Evolutionary conservation across 2,888 invertebrate genomes (phyloP).

Genomic region (Erebia epiphron): DNA sequence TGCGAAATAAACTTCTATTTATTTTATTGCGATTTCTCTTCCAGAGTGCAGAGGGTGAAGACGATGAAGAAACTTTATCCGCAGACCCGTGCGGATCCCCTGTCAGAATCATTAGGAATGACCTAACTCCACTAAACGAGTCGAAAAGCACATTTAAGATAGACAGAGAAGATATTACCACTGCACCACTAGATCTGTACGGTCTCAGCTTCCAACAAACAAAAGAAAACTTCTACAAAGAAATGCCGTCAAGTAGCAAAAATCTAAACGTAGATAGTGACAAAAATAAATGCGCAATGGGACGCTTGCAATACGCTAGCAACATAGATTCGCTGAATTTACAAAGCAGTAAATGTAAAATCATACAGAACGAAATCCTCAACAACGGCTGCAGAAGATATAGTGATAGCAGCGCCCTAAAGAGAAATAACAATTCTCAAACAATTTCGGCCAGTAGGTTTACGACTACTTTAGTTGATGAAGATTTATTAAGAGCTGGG

Average conservation of each 20-base stretch:
- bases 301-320: slow-evolving; percentile 48
- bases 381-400: slow-evolving; percentile 70
- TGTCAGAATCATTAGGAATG: slow-evolving; percentile 64
- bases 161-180: slow-evolving; percentile 55
- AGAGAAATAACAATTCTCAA: slow-evolving; percentile 53
- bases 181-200: slow-evolving; percentile 57
- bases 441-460: slow-evolving; percentile 63
- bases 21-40: slow-evolving; percentile 7
- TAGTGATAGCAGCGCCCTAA: slow-evolving; percentile 70
- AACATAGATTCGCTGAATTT: slow-evolving; percentile 60
- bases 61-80: slow-evolving; percentile 83
- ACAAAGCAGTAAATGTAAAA: slow-evolving; percentile 55
- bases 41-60: slow-evolving; percentile 81
- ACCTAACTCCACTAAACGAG: slow-evolving; percentile 58
- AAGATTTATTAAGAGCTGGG: slow-evolving; percentile 57
- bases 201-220: slow-evolving; percentile 66
- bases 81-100: slow-evolving; percentile 74
- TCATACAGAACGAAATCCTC: slow-evolving; percentile 57
- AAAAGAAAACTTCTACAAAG: slow-evolving; percentile 69
- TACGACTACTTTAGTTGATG: slow-evolving; percentile 70
- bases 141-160: slow-evolving; percentile 43
- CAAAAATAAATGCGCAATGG: slow-evolving; percentile 59
- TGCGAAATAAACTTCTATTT: too few species aligned
- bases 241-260: slow-evolving; percentile 73
- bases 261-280: slow-evolving; percentile 67